These are phyloP conservation scores for Mormyrus iriodes DNA, from an alignment of 2,113 vertebrate species.

Conservation along the genomic window DNA sequence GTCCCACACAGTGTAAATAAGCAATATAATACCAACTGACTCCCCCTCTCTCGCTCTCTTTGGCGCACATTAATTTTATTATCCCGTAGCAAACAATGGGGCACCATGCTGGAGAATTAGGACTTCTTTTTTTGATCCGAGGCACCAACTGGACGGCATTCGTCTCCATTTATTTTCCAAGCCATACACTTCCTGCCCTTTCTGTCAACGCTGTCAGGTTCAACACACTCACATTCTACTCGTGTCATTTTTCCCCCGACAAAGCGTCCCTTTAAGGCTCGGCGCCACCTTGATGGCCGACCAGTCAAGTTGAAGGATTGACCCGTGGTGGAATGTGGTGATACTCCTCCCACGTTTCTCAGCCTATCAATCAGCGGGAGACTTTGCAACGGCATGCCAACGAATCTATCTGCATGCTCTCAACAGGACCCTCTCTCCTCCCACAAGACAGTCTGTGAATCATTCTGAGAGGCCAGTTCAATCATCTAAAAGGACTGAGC, in stretches of 20 bases:
- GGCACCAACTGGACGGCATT: neutral
- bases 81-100: neutral
- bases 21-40: neutral
- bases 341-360: slow-evolving; percentile 31
- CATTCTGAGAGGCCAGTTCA: slow-evolving; percentile 11
- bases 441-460: slow-evolving; percentile 12
- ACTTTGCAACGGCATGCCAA: slow-evolving; percentile 29
- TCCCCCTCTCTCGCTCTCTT: neutral
- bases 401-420: slow-evolving; percentile 30
- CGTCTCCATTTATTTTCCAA: neutral
- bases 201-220: slow-evolving; percentile 38
- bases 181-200: slow-evolving; percentile 31
- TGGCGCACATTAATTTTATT: neutral
- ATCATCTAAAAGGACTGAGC: neutral
- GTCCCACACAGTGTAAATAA: neutral
- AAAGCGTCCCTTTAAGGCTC: slow-evolving; percentile 31
- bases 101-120: neutral
- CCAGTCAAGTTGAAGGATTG: slow-evolving; percentile 47
- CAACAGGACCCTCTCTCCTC: slow-evolving; percentile 18
- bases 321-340: slow-evolving; percentile 33
- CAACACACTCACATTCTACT: slow-evolving; percentile 41
- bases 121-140: neutral
- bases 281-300: slow-evolving; percentile 35
- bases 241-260: slow-evolving; percentile 38
- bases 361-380: slow-evolving; percentile 35